Conservation (phyloP, 2,888 invertebrate genomes). For the Catocala sponsa region DNA sequence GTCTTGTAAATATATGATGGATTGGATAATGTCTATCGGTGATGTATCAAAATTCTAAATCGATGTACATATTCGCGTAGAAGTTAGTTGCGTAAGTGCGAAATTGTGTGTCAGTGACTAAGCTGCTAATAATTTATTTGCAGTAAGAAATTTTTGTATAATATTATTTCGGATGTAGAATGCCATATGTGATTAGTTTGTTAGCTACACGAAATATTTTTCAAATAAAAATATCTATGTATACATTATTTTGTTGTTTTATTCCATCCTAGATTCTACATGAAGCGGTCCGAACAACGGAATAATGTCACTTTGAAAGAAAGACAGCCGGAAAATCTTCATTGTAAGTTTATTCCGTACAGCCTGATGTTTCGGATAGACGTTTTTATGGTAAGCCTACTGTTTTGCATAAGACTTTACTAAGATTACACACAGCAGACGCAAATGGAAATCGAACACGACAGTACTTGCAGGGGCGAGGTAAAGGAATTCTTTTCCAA, state of each 20-base stretch:
- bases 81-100: constrained; percentile 40
- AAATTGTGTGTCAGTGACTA: constrained; percentile 36
- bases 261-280: constrained; percentile 47
- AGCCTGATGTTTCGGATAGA: too few relatives aligned
- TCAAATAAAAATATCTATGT: constrained; percentile 79
- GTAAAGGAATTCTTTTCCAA: too few relatives aligned
- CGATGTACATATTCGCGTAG: constrained; percentile 53
- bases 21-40: constrained; percentile 38
- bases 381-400: too few relatives aligned
- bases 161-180: constrained; percentile 68
- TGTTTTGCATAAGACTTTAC: too few relatives aligned
- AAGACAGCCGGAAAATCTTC: too few relatives aligned
- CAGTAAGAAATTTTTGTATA: constrained; percentile 60
- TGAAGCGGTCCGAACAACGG: too few relatives aligned
- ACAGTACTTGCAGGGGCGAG: too few relatives aligned
- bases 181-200: constrained; percentile 77
- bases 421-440: too few relatives aligned
- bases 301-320: too few relatives aligned
- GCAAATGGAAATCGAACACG: too few relatives aligned
- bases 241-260: constrained; percentile 65
- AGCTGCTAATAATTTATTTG: constrained; percentile 61
- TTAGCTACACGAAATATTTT: constrained; percentile 76
- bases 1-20: constrained; percentile 30
- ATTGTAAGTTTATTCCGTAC: too few relatives aligned
- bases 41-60: constrained; percentile 52